These are phyloP conservation scores for Tineola bisselliella DNA, from an alignment of 2,888 invertebrate species.

Conservation along the genomic window DNA sequence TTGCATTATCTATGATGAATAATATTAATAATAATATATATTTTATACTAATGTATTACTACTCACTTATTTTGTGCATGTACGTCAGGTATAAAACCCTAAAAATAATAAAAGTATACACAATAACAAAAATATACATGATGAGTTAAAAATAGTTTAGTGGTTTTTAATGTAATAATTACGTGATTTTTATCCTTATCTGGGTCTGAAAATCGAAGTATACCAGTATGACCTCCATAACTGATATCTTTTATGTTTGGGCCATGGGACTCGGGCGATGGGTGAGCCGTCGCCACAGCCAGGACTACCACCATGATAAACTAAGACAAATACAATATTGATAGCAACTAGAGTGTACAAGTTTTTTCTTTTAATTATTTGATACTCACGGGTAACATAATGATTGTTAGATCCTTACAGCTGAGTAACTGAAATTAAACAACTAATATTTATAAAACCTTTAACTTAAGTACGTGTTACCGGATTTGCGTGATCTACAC, in stretches of 20 bases:
- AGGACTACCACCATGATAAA: background rate
- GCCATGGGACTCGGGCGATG: slow-evolving; percentile 2
- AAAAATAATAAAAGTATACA: slow-evolving; percentile 15
- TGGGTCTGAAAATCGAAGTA: background rate
- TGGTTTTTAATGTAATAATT: background rate
- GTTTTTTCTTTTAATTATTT: too few relatives aligned
- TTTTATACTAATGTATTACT: background rate
- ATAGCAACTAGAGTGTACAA: too few relatives aligned
- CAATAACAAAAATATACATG: too few relatives aligned
- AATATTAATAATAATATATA: background rate
- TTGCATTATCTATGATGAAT: background rate
- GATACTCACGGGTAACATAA: background rate
- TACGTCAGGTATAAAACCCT: slow-evolving; percentile 27
- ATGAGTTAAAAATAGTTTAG: too few relatives aligned
- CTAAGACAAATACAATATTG: background rate
- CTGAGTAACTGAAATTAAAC: background rate
- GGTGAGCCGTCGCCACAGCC: slow-evolving; percentile 9
- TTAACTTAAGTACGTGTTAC: background rate
- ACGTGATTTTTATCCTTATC: slow-evolving; percentile 1
- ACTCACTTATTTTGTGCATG: slow-evolving; percentile 31
- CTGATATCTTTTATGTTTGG: background rate
- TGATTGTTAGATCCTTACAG: background rate
- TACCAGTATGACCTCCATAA: background rate
- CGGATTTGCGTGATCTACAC: slow-evolving; percentile 6
- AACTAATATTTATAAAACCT: background rate